Percentiles rank a stretch among this genome's conserved stretches.
Evolutionary conservation across 2,113 vertebrate species (phyloP).

Genomic region (Engraulis encrasicolus): DNA sequence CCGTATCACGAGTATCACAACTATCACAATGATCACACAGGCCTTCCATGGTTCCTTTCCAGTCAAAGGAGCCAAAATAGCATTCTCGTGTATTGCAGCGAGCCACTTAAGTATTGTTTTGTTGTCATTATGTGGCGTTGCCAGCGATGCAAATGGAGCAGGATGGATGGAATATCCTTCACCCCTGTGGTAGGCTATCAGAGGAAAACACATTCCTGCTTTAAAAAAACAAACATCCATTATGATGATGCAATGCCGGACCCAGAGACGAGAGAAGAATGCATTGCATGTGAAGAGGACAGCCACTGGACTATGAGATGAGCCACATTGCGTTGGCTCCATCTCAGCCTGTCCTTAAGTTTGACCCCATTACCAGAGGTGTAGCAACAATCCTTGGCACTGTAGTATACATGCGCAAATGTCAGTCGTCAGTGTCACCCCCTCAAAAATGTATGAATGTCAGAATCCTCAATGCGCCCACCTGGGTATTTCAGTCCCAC

Average conservation of each 20-base stretch:
- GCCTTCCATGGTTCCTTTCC: neutral
- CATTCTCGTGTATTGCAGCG: neutral
- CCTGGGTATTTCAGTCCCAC: too few species aligned
- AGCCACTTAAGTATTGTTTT: neutral
- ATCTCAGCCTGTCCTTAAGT: neutral
- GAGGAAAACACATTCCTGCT: neutral
- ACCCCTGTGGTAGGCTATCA: neutral
- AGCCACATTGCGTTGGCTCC: neutral
- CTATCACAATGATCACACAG: neutral
- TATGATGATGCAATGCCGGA: neutral
- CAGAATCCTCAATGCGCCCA: too few species aligned
- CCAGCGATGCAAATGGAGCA: neutral
- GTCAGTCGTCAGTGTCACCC: too few species aligned
- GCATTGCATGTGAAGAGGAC: neutral
- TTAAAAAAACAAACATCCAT: neutral
- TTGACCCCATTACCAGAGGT: too few species aligned
- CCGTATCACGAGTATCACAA: too few species aligned
- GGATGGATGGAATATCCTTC: slow-evolving; percentile 5
- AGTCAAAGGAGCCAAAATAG: neutral
- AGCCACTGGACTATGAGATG: neutral
- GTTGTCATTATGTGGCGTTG: neutral
- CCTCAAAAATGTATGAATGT: too few species aligned
- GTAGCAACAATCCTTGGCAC: too few species aligned
- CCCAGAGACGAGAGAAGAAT: neutral
- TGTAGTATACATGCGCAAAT: too few species aligned